These are phyloP conservation scores for Trachelus tabidus DNA, from an alignment of 2,888 invertebrate species.

Conservation along the genomic window DNA sequence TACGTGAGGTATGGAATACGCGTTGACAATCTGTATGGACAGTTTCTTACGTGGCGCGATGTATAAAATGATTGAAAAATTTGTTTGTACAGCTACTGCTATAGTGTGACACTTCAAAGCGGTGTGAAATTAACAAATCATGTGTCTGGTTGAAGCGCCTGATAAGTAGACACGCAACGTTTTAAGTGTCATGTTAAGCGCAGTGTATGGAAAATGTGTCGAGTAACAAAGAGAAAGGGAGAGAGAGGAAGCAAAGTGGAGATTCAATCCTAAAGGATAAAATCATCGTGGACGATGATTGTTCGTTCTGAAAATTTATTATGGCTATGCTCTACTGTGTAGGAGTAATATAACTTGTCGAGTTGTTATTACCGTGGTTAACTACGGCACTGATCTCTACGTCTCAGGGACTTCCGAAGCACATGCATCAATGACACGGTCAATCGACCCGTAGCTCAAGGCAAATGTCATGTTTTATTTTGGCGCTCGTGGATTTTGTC, in stretches of 20 bases:
- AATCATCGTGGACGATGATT: not conserved
- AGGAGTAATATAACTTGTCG: slow-evolving; percentile 1
- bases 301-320: not conserved
- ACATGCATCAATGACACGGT: not conserved
- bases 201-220: not conserved
- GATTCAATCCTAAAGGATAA: not conserved
- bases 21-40: not conserved
- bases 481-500: not conserved
- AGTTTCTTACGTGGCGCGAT: not conserved
- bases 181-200: not conserved
- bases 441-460: not conserved
- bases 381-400: not conserved
- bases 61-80: not conserved
- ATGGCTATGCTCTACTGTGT: slow-evolving; percentile 1
- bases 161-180: not conserved
- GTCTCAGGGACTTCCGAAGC: not conserved
- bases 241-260: not conserved
- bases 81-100: not conserved
- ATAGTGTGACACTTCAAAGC: not conserved
- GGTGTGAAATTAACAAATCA: not conserved
- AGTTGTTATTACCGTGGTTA: not conserved
- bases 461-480: not conserved
- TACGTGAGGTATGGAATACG: not conserved
- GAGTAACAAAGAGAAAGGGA: slow-evolving; percentile 11
- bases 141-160: not conserved